Evolutionary conservation across 2,797 vertebrate species (phyloP).

Genomic region (Crypturellus tataupa): DNA sequence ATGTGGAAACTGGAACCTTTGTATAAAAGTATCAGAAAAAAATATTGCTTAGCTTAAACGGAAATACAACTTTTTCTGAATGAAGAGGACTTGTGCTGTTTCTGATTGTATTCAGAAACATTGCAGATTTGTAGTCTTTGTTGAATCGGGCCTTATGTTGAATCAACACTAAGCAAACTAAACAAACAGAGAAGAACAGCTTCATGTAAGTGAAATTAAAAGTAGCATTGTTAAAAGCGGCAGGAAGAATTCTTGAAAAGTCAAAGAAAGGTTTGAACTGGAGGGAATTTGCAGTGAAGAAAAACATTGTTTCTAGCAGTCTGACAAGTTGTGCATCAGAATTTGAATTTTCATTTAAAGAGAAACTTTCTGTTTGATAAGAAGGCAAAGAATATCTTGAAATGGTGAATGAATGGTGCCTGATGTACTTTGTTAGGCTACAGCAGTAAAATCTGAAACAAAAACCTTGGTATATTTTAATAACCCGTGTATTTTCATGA

Average conservation of each 20-base stretch:
- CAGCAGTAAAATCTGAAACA: neutral
- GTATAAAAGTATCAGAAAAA: neutral
- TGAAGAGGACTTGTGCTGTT: neutral
- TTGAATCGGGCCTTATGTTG: neutral
- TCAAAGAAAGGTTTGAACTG: neutral
- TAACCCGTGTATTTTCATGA: neutral
- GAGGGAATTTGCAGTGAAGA: neutral
- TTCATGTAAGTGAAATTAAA: neutral
- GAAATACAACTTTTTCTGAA: neutral
- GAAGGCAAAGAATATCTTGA: neutral
- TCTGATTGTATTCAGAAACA: neutral
- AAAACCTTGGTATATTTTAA: neutral
- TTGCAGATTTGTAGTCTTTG: neutral
- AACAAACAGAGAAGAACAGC: neutral
- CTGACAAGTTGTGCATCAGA: neutral
- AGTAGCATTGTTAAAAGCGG: neutral
- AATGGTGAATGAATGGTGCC: neutral
- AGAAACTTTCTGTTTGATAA: neutral
- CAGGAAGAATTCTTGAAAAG: neutral
- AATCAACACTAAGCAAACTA: neutral
- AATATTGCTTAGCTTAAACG: neutral
- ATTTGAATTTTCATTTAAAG: neutral
- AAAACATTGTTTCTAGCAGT: neutral
- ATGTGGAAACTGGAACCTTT: neutral
- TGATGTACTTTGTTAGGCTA: neutral